Evolutionary conservation across 1,140 invertebrate species (phyloP).

Genomic region (Drosophila ananassae): DNA sequence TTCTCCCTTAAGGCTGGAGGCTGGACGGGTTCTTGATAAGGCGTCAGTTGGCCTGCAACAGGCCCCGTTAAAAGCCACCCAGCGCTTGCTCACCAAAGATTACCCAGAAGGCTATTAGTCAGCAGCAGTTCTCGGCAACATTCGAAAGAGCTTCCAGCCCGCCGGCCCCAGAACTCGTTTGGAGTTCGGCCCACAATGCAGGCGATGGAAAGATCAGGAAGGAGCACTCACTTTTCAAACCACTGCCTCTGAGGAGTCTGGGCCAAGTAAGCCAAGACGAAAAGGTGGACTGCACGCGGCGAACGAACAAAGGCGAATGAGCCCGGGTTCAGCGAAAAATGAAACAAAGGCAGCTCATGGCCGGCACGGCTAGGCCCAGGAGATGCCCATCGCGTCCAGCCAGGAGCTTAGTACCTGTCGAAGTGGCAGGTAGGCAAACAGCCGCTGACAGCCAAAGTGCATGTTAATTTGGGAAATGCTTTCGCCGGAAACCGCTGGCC

Average conservation of each 20-base stretch:
- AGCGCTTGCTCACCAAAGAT: neutral
- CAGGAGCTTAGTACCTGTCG: slow-evolving; percentile 32
- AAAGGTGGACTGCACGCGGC: slow-evolving; percentile 54
- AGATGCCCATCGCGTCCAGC: slow-evolving; percentile 8
- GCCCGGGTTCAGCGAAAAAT: slow-evolving; percentile 12
- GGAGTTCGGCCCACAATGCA: neutral
- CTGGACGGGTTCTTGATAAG: neutral
- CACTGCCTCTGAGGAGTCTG: slow-evolving; percentile 32
- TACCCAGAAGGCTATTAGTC: neutral
- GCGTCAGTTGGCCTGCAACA: neutral
- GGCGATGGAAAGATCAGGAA: neutral
- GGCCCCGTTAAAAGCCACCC: no score
- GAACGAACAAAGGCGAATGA: slow-evolving; percentile 58
- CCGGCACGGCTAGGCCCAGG: slow-evolving; percentile 8
- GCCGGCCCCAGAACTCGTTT: neutral
- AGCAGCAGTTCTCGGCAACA: no score
- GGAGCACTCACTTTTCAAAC: slow-evolving; percentile 43
- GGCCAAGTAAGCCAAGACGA: slow-evolving; percentile 6
- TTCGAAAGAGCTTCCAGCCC: no score
- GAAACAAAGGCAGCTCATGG: neutral
- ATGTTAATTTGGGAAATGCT: slow-evolving; percentile 69
- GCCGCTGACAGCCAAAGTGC: slow-evolving; percentile 69
- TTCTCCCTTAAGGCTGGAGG: slow-evolving; percentile 66
- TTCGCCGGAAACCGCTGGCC: slow-evolving; percentile 23
- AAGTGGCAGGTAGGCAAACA: slow-evolving; percentile 54